These are phyloP conservation scores for Calameuta pallipes DNA, from an alignment of 2,888 invertebrate species.

Conservation along the genomic window DNA sequence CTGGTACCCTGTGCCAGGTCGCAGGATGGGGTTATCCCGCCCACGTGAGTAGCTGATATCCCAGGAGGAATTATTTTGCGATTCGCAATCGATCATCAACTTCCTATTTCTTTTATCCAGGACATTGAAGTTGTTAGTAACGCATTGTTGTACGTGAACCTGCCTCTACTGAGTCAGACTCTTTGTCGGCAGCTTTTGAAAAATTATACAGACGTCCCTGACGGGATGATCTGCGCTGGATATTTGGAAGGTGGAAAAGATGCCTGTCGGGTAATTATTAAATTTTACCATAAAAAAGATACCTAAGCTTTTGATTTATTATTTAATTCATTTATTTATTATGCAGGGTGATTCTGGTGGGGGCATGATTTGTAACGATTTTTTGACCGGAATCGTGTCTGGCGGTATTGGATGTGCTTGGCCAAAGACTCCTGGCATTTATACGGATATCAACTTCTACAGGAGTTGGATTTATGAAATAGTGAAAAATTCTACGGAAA, in stretches of 20 bases:
- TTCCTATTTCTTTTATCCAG: constrained; percentile 23
- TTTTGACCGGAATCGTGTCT: constrained; percentile 53
- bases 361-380: constrained; percentile 49
- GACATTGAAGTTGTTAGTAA: constrained; percentile 26
- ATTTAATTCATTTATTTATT: neutral
- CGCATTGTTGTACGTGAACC: constrained; percentile 48
- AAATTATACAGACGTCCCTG: constrained; percentile 32
- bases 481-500: neutral
- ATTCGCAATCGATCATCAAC: neutral
- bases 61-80: neutral
- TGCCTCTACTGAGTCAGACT: constrained; percentile 39
- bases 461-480: constrained; percentile 40
- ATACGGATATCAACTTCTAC: constrained; percentile 47
- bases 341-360: constrained; percentile 61
- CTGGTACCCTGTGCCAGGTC: constrained; percentile 41
- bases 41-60: constrained; percentile 34
- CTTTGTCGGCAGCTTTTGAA: constrained; percentile 40
- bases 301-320: neutral
- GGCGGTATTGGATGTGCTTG: constrained; percentile 55
- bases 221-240: constrained; percentile 53
- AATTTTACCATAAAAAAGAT: neutral
- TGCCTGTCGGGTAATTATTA: constrained; percentile 49
- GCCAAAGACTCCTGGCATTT: constrained; percentile 51
- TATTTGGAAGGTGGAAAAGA: constrained; percentile 51
- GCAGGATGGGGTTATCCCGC: constrained; percentile 53